Percentiles rank a stretch among this genome's conserved stretches.
Conservation (phyloP, 1,140 invertebrate species). For the Caenorhabditis inopinata region DNA sequence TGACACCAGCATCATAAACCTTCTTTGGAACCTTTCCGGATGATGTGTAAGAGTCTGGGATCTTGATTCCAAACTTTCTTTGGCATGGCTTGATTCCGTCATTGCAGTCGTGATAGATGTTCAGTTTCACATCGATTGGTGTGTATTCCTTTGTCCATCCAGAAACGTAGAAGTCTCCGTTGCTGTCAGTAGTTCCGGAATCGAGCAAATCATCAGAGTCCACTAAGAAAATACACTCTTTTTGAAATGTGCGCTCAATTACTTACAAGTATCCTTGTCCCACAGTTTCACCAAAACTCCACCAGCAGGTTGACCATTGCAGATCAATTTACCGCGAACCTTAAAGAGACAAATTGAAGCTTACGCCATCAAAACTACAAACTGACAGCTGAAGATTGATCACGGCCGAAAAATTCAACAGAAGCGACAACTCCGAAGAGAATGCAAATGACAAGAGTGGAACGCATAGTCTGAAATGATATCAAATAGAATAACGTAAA, state of each 20-base stretch:
- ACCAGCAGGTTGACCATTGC: conserved; percentile 40
- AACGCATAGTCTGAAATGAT: conserved; percentile 32
- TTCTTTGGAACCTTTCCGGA: conserved; percentile 37
- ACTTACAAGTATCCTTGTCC: conserved; percentile 43
- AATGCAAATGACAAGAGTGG: not conserved
- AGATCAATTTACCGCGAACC: conserved; percentile 46
- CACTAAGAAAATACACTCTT: not conserved
- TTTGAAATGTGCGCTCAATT: not conserved
- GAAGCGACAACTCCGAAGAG: conserved; percentile 26
- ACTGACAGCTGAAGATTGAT: conserved; percentile 39
- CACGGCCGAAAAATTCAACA: conserved; percentile 40
- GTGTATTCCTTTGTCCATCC: conserved; percentile 49
- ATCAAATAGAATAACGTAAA: no score
- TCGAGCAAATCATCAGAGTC: conserved; percentile 50
- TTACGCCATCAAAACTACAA: not conserved
- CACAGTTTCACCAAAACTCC: conserved; percentile 45
- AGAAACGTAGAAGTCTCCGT: conserved; percentile 46
- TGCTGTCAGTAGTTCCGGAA: conserved; percentile 43
- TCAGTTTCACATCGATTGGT: conserved; percentile 52
- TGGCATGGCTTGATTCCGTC: conserved; percentile 20
- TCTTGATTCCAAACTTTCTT: conserved; percentile 26
- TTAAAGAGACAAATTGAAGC: not conserved
- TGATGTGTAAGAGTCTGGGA: not conserved
- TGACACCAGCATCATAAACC: conserved; percentile 50
- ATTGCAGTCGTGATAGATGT: conserved; percentile 51